Evolutionary conservation across 2,113 vertebrate genomes (phyloP).

Genomic region (Alethe diademata): DNA sequence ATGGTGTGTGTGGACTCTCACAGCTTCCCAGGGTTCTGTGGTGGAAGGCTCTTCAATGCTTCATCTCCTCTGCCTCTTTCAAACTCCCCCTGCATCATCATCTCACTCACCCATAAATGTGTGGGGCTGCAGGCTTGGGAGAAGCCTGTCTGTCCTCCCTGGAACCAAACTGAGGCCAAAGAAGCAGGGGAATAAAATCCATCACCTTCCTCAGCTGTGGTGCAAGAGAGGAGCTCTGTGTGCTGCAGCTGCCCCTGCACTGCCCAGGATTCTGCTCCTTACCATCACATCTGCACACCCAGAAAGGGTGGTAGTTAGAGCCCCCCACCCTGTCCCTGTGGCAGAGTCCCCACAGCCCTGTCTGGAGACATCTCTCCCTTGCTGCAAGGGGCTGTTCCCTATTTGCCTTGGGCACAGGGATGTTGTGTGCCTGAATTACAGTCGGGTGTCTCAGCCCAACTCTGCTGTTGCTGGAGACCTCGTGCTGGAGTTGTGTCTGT

Average conservation of each 20-base stretch:
- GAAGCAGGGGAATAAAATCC: background rate
- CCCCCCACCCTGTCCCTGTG: fast-evolving
- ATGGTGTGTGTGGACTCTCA: background rate
- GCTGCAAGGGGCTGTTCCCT: background rate
- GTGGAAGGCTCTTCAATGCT: background rate
- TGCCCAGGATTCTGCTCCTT: background rate
- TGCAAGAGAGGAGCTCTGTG: background rate
- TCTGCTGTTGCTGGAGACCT: background rate
- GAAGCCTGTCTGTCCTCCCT: background rate
- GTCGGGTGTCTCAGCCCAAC: background rate
- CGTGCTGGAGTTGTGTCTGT: fast-evolving
- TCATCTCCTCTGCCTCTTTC: background rate
- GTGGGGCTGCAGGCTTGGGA: background rate
- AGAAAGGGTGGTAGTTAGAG: fast-evolving
- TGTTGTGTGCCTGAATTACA: background rate
- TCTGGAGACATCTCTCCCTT: background rate
- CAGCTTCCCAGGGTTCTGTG: background rate
- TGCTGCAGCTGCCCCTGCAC: background rate
- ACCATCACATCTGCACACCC: background rate
- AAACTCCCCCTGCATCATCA: background rate
- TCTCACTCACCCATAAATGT: background rate
- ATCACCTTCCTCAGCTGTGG: background rate
- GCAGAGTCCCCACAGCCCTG: background rate
- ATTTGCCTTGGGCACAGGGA: fast-evolving
- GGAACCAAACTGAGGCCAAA: background rate